Evolutionary conservation across 1,140 invertebrate species (phyloP), one percentile per base, ranked within the genome.

Genomic region (Leptoteleia sp.): DNA sequence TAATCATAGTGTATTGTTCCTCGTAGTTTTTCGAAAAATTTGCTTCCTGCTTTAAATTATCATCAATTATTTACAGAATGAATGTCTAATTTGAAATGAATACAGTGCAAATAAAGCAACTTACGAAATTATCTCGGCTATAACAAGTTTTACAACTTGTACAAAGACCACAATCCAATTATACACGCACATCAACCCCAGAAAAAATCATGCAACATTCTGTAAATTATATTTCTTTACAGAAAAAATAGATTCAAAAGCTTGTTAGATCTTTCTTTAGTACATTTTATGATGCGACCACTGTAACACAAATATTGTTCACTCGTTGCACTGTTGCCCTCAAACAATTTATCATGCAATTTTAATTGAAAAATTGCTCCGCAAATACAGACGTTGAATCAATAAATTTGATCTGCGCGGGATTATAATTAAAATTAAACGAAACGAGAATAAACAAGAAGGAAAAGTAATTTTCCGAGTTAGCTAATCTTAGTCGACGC

Each of bases 391-490:
- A 54, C 37, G n/a, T 37, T 37, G 3, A 67, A 55, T 55, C 17
- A 67, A 55, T 55, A 67, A 35, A 52, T 43, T 59, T 71, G 4
- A 54, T 16, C 19, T 12, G 25, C n/a, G 17, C 13, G 1, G 13
- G 38, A 19, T 62, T 55, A 55, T 47, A 72, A 72, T 47, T 43
- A 54, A 62, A 72, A 61, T 52, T 43, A 72, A 72, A 54, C 55
- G 54, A 16, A 19, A 45, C 12, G 22, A 54, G 68, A 43, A 54
- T 27, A 13, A 25, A 55, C 11, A 43, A 62, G 37, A 43, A 38
- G 19, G 55, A 62, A 55, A 62, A 62, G 48, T 71, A 61, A 62
- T 72, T 72, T 62, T 16, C 57, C 29, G 29, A 35, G 38, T 52
- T 42, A 33, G 57, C 38, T 72, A 55, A 62, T 62, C 57, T 62